phyloP scores from a whole-genome alignment of 2,797 vertebrate species.

The Manis javanica region DNA sequence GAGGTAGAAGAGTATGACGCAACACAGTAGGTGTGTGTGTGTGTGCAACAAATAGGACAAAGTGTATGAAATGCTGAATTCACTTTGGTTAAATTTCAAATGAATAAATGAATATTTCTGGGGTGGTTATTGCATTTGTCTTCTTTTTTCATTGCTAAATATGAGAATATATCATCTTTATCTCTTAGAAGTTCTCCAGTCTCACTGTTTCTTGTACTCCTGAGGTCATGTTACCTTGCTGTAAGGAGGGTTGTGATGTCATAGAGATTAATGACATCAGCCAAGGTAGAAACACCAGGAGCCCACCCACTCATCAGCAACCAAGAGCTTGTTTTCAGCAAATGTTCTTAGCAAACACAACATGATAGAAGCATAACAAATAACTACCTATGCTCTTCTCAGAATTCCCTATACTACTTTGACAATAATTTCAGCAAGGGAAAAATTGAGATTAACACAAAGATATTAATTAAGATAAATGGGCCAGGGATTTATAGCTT shows the following conservation, averaged over 20 bases:
- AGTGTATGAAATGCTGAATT: not conserved
- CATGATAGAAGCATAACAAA: slow-evolving; percentile 48
- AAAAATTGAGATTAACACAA: slow-evolving; percentile 20
- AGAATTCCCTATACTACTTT: not conserved
- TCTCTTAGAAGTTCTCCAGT: not conserved
- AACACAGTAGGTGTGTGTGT: not conserved
- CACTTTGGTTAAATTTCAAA: slow-evolving; percentile 51
- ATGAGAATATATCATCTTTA: not conserved
- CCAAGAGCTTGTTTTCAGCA: slow-evolving; percentile 31
- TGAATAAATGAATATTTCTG: slow-evolving; percentile 37
- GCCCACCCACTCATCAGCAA: not conserved
- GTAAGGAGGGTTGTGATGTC: not conserved
- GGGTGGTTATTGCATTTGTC: not conserved
- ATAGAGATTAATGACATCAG: slow-evolving; percentile 51
- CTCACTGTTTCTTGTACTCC: not conserved
- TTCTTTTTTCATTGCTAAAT: not conserved
- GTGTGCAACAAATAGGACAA: not conserved
- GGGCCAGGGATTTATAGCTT: not conserved
- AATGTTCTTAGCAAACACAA: slow-evolving; percentile 30
- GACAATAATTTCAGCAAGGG: not conserved
- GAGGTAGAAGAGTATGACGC: not conserved
- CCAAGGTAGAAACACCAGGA: slow-evolving; percentile 39
- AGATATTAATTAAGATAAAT: slow-evolving; percentile 31
- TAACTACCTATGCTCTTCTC: not conserved
- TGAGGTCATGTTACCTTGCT: not conserved